Evolutionary conservation across 1,140 invertebrate species (phyloP), one percentile per base, ranked within the genome.

Genomic region (Temnothorax longispinosus): DNA sequence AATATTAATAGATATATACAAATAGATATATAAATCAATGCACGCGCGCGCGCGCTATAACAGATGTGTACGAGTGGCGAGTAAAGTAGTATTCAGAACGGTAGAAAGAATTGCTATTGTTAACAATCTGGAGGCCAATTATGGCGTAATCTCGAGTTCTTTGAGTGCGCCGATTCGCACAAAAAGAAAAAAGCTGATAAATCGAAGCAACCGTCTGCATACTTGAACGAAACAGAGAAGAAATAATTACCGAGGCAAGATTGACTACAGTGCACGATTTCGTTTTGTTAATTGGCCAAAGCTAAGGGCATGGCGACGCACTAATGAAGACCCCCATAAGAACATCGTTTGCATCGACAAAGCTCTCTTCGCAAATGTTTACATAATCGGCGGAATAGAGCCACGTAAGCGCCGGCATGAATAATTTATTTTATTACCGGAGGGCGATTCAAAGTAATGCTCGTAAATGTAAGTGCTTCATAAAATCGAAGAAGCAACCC

Each of bases 351-450:
- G 62, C 69, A 35, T 60, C 69, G 41, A 72, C 44, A 60, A 75
- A 84, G 41, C 18, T 74, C 44, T 4, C n/a, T 47, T 47, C 8
- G 38, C 50, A 60, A 74, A 84, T 38, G 69, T 84, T 84, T 84
- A 84, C 69, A 50, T 84, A 74, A 84, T 84, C 69, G 80, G 6
- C 18, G n/a, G 32, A 75, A 81, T 35, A 44, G n/a, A n/a, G 11
- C 65, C 27, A 13, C n/a, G 32, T 72, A 44, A 84, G 11, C 27
- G 38, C 11, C 80, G 69, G 32, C n/a, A 84, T 84, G 80, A 84
- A 84, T 84, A 84, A 84, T 84, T 84, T 75, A 84, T 84, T 84
- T 50, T 75, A 84, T 84, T 74, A 62, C 54, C 38, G 13, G 1
- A 11, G 21, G 27, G 7, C 41, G n/a, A 62, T 54, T 56, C 64